Conservation (phyloP, 2,888 invertebrate genomes). For the Agrenia bidenticulata region DNA sequence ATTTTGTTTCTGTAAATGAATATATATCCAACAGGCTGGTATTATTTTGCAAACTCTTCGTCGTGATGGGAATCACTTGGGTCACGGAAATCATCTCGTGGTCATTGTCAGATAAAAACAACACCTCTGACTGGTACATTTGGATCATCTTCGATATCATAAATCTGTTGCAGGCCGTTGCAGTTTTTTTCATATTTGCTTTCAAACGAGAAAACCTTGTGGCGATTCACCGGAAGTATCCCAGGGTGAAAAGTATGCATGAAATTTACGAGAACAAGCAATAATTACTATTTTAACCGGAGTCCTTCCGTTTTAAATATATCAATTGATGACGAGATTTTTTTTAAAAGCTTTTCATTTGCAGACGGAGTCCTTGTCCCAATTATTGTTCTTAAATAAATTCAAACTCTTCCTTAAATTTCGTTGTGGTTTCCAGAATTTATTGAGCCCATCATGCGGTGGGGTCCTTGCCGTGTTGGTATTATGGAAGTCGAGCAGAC, state of each 20-base stretch:
- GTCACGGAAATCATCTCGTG: slow-evolving; percentile 31
- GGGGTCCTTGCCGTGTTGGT: slow-evolving; percentile 17
- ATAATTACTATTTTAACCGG: no score
- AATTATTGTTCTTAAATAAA: neutral
- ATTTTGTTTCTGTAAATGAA: neutral
- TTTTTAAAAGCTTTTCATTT: no score
- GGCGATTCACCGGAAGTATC: slow-evolving; percentile 25
- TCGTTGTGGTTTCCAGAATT: slow-evolving; percentile 16
- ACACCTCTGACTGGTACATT: slow-evolving; percentile 8
- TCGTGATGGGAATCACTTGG: slow-evolving; percentile 44
- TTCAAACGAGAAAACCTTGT: slow-evolving; percentile 31
- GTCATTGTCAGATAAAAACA: neutral
- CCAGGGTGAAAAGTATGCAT: slow-evolving; percentile 5
- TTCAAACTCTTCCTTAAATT: neutral
- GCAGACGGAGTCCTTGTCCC: no score
- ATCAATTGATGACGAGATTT: no score
- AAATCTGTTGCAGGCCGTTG: slow-evolving; percentile 35
- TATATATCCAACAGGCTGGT: slow-evolving; percentile 28
- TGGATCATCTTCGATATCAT: slow-evolving; percentile 38
- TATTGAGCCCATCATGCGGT: slow-evolving; percentile 32
- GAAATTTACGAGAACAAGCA: no score
- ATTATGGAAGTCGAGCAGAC: slow-evolving; percentile 30
- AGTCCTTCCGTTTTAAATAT: no score
- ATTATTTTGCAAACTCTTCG: slow-evolving; percentile 38
- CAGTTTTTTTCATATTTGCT: slow-evolving; percentile 41